Percentiles rank a stretch among this genome's conserved stretches.
Conservation (phyloP, 2,888 invertebrate species). For the Augiades crinisus region DNA sequence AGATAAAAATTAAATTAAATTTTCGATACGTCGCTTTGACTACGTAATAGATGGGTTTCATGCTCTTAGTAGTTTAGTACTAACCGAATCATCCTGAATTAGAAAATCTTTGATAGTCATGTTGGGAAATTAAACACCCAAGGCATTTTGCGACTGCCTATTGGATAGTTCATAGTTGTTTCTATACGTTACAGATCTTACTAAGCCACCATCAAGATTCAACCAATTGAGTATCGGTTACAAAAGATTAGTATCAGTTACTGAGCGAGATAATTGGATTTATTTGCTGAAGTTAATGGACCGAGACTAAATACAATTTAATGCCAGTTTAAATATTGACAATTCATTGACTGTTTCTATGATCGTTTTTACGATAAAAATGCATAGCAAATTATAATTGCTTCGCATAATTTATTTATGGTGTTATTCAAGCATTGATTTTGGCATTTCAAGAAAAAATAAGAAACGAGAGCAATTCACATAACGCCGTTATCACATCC, state of each 20-base stretch:
- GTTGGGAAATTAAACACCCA: no score
- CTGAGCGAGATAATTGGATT: slow-evolving; percentile 9
- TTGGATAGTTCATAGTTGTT: not conserved
- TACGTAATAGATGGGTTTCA: no score
- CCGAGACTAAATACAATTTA: slow-evolving; percentile 13
- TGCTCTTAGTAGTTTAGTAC: no score
- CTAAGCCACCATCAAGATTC: not conserved
- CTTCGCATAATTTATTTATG: not conserved
- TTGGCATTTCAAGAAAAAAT: no score
- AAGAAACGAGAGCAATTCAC: no score
- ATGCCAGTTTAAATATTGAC: slow-evolving; percentile 16
- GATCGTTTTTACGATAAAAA: not conserved
- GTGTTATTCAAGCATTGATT: no score
- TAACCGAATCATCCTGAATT: no score
- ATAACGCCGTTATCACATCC: no score
- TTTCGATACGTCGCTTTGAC: no score
- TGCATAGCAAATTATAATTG: not conserved
- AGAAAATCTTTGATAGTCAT: no score
- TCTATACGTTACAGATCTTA: not conserved
- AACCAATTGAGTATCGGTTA: slow-evolving; percentile 6
- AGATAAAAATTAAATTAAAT: no score
- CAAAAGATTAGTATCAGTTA: slow-evolving; percentile 12
- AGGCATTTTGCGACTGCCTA: no score
- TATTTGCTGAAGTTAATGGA: slow-evolving; percentile 16
- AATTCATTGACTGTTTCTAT: not conserved